phyloP scores from a whole-genome alignment of 2,797 vertebrate genomes.

The Yasuhikotakia modesta region DNA sequence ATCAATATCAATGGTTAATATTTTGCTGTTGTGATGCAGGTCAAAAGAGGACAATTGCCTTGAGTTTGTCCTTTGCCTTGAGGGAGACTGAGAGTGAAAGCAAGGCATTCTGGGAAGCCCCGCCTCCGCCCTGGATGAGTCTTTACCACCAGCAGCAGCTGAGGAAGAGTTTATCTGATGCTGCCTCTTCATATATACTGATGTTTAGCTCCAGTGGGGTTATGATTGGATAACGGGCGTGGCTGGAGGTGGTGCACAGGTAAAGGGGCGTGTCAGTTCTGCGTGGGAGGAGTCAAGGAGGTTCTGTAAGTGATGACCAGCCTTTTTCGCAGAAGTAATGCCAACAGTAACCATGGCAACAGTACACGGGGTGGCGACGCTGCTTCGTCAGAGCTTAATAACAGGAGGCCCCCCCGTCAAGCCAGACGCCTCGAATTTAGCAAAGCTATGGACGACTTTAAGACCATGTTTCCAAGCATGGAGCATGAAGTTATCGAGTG shows the following conservation, averaged over 20 bases:
- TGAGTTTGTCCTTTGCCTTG: slow-evolving; percentile 26
- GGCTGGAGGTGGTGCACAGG: slow-evolving; percentile 19
- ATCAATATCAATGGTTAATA: not conserved
- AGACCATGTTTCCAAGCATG: slow-evolving; percentile 87
- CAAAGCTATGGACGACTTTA: slow-evolving; percentile 90
- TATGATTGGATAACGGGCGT: slow-evolving; percentile 50
- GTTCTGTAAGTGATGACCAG: slow-evolving; percentile 81
- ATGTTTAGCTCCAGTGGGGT: not conserved
- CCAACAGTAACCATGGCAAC: slow-evolving; percentile 40
- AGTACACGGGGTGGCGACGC: not conserved
- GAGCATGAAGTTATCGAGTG: slow-evolving; percentile 88
- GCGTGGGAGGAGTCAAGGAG: too few relatives aligned
- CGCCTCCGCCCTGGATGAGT: slow-evolving; percentile 47
- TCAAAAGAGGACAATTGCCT: slow-evolving; percentile 10
- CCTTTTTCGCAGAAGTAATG: slow-evolving; percentile 80
- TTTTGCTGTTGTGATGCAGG: slow-evolving; percentile 40
- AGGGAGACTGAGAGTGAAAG: slow-evolving; percentile 13
- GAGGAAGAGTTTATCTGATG: slow-evolving; percentile 20
- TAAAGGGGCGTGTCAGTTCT: too few relatives aligned
- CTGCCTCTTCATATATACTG: not conserved
- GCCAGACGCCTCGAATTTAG: slow-evolving; percentile 85
- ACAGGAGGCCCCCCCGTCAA: slow-evolving; percentile 76
- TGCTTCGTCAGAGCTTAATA: slow-evolving; percentile 78
- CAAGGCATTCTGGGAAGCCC: slow-evolving; percentile 38
- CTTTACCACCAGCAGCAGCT: slow-evolving; percentile 23